Percentiles rank a stretch among this genome's conserved stretches.
Conservation (phyloP, 2,113 vertebrate species). For the Channa argus region DNA sequence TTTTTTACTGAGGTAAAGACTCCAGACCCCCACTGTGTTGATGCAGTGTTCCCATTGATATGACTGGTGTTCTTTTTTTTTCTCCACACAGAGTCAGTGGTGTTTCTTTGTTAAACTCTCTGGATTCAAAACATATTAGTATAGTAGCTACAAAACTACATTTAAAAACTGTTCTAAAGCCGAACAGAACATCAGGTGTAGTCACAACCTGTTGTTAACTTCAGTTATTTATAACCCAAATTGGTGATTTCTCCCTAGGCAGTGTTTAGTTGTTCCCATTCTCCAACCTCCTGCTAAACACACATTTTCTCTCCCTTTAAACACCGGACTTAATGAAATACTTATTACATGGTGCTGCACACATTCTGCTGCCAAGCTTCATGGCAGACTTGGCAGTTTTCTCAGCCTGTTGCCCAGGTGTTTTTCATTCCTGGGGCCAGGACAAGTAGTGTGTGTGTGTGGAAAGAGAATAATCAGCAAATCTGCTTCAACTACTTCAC, state of each 20-base stretch:
- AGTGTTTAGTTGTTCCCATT: slow-evolving; percentile 32
- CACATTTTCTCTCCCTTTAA: slow-evolving; percentile 63
- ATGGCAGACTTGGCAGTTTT: slow-evolving; percentile 51
- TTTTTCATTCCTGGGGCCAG: slow-evolving; percentile 50
- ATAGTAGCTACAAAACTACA: slow-evolving; percentile 5
- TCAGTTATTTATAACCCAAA: slow-evolving; percentile 23
- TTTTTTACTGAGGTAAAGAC: not conserved
- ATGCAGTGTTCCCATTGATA: not conserved
- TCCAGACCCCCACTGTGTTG: not conserved
- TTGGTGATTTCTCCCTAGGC: slow-evolving; percentile 21
- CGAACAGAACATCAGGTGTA: slow-evolving; percentile 30
- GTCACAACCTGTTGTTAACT: slow-evolving; percentile 45
- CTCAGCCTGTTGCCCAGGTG: slow-evolving; percentile 67
- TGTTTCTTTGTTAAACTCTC: no score
- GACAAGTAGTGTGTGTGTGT: slow-evolving; percentile 31
- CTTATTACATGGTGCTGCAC: slow-evolving; percentile 52
- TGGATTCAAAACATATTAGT: not conserved
- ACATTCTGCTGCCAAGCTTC: slow-evolving; percentile 57
- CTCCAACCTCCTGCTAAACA: slow-evolving; percentile 12
- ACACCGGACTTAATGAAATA: slow-evolving; percentile 67
- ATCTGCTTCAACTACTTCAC: slow-evolving; percentile 48
- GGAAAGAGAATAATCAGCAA: slow-evolving; percentile 56
- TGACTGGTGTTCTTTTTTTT: no score
- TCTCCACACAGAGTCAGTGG: no score
- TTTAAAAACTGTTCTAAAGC: slow-evolving; percentile 19